phyloP scores from a whole-genome alignment of 2,797 vertebrate genomes.

The Notamacropus eugenii region DNA sequence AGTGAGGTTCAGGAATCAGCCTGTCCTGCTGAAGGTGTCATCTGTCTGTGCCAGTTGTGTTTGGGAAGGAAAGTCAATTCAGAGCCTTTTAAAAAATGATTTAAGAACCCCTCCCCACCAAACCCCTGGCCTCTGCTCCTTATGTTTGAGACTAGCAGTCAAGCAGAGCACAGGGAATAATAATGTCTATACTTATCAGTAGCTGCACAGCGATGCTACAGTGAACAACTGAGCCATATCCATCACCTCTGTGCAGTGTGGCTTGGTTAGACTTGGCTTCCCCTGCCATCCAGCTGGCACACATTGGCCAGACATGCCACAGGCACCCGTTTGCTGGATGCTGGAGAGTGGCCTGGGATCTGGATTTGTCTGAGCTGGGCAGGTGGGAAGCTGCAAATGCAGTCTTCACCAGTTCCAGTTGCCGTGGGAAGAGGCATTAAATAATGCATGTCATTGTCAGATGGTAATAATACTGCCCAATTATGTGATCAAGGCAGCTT shows the following conservation, averaged over 20 bases:
- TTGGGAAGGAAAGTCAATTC: neutral
- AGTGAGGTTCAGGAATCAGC: neutral
- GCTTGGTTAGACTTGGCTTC: neutral
- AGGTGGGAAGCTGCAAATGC: neutral
- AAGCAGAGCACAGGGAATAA: neutral
- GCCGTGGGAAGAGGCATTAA: neutral
- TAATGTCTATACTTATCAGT: neutral
- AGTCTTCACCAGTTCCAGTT: neutral
- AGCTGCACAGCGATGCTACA: neutral
- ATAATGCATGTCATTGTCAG: slow-evolving; percentile 3
- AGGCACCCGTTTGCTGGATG: neutral
- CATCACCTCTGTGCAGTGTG: neutral
- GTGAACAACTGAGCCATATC: neutral
- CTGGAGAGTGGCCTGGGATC: neutral
- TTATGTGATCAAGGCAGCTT: slow-evolving; percentile 1
- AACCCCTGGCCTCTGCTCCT: neutral
- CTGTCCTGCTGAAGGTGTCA: neutral
- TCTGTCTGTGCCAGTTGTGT: neutral
- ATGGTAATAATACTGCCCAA: neutral
- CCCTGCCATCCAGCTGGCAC: neutral
- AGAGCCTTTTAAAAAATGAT: neutral
- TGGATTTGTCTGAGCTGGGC: neutral
- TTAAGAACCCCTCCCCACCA: neutral
- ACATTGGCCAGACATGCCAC: neutral
- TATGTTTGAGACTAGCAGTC: neutral